Conservation (phyloP, 2,797 vertebrate species). For the Propithecus perrieri region DNA sequence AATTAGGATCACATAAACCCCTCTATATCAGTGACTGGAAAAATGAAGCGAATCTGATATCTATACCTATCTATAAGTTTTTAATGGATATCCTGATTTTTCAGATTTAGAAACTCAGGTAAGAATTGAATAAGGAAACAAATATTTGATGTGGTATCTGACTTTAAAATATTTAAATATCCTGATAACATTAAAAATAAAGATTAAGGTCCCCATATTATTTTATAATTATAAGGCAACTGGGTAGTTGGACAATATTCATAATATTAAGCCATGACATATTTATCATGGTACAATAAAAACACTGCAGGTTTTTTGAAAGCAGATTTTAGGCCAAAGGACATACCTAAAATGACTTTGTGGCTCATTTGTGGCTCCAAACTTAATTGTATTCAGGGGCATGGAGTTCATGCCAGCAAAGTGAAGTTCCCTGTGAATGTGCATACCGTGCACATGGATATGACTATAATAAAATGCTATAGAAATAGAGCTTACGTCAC, state of each 20-base stretch:
- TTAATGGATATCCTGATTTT: not conserved
- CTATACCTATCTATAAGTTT: not conserved
- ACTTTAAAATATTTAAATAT: conserved; percentile 34
- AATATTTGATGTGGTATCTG: not conserved
- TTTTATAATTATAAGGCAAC: conserved; percentile 4
- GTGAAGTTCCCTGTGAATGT: not conserved
- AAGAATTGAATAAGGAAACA: not conserved
- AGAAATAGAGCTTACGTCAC: not conserved
- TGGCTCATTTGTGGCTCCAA: not conserved
- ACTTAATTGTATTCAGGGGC: conserved; percentile 20
- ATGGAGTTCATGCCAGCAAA: not conserved
- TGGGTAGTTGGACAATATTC: not conserved
- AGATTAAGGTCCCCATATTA: not conserved
- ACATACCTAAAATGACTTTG: not conserved
- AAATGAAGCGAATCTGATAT: conserved; percentile 5
- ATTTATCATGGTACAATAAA: conserved; percentile 28
- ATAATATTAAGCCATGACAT: not conserved
- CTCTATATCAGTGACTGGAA: not conserved
- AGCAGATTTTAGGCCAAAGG: not conserved
- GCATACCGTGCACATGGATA: not conserved
- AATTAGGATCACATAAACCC: conserved; percentile 1
- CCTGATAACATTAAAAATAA: conserved; percentile 9
- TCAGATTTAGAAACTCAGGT: not conserved
- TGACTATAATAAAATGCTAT: not conserved
- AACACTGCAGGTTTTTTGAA: not conserved